Evolutionary conservation across 2,888 invertebrate species (phyloP), one percentile per base, ranked within the genome.

Genomic region (Hirtodrosophila confusa): DNA sequence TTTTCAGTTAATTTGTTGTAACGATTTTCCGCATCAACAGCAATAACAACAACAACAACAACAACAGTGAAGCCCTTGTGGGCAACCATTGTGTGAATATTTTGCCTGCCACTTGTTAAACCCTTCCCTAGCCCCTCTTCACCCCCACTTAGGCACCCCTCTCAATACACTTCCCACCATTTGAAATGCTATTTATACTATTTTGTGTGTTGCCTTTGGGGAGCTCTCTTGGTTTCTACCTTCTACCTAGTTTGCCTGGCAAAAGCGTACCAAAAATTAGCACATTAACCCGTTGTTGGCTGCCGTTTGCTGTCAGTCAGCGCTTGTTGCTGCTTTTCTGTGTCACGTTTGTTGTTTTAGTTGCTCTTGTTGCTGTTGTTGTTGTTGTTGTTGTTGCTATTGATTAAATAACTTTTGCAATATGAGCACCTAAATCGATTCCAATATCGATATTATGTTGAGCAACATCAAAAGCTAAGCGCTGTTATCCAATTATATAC

Each of bases 1-100:
- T 85, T 88, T 80, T 75, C 80, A 69, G 82, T 80, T 75, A 86
- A 84, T 86, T 88, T 86, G 80, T 50, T 88, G 82, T 75, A 86
- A 70, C 88, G 87, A 84, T 86, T 88, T 85, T 83, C 86, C 84
- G 84, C 84, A 80, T 71, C 75, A 66, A 56, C 62, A 58, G 12
- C 60, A 50, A 58, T 56, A 54, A 51, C 43, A 54, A 58, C 43
- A 33, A 33, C 43, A 54, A 58, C 43, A 33, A 33, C 51, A 43
- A 43, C 53, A 50, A n/a, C 17, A 17, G 17, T 23, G 58, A 61
- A 60, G 73, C 77, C 77, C 73, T 72, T 76, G 77, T 62, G 73
- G 57, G 77, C 62, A 72, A 72, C 54, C 57, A 67, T 62, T 73
- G 73, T 73, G 73, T 74, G 77, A 67, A 51, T 58, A 74, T 67